Base-by-base conservation (phyloP, 2,113 vertebrate genomes). In the Galbula dea region DNA sequence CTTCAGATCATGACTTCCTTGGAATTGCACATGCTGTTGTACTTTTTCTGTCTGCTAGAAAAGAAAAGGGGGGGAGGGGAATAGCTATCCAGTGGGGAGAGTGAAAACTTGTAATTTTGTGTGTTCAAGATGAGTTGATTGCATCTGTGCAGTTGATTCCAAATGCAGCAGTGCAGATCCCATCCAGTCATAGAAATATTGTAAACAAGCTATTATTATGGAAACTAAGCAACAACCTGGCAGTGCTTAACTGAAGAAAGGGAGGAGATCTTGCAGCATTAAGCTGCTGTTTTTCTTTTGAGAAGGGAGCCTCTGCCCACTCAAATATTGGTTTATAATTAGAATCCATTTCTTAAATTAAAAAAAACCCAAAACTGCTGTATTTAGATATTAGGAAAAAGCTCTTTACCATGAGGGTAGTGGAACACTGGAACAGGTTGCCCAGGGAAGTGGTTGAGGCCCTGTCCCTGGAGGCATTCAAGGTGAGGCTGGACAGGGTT, bases 21-120 rank as follows among this genome's bases (percentile, higher is more conserved):
- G 12, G n/a, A 77, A n/a, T 55, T 0, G 0, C 2, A 1, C 8
- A 0, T 27, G 24, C 7, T 67, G 0, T 62, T 66, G 16, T 2
- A 13, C 16, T 15, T 75, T 22, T 71, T 45, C 15, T 41, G 16
- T 49, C 24, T n/a, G 12, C 73, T 89, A 5, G 30, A 76, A 73
- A 57, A 57, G 30, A 58, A 34, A 57, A 71, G 16, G 15, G 36
- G 7, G 6, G 3, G 2, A 11, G 2, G 11, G 4, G 14, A 15
- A 24, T 24, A 45, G 15, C 3, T 77, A 4, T 58, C 23, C 10
- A 17, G 15, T 7, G 23, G 7, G 24, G 39, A 74, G 46, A 34
- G 14, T 77, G 30, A 22, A 54, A 79, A 34, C 6, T 73, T 69
- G 39, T 61, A 26, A 26, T 74, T 32, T 57, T 79, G 41, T 57